These are phyloP conservation scores for Drosophila infuscata DNA, from an alignment of 2,888 invertebrate species.

Conservation along the genomic window DNA sequence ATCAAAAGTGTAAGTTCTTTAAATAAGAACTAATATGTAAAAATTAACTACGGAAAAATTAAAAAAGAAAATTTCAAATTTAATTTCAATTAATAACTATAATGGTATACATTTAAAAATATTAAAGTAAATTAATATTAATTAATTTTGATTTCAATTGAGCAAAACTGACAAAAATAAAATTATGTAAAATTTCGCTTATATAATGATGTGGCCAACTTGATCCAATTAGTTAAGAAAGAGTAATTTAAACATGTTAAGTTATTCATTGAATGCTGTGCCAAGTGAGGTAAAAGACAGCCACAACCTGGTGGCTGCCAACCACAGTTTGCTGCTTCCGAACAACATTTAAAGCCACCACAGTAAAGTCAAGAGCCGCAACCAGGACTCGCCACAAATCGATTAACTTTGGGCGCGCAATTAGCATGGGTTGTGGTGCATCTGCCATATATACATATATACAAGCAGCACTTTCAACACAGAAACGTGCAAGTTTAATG, in stretches of 20 bases:
- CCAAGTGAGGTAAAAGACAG: constrained; percentile 30
- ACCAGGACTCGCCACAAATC: constrained; percentile 60
- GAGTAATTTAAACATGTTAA: not conserved
- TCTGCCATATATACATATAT: too few relatives aligned
- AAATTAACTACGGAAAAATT: not conserved
- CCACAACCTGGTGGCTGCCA: constrained; percentile 27
- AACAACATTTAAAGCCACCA: constrained; percentile 56
- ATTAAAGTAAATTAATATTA: not conserved
- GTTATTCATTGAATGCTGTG: not conserved
- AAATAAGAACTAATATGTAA: not conserved
- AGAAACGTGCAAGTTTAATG: constrained; percentile 23
- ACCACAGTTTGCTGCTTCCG: constrained; percentile 33
- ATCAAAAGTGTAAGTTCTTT: not conserved
- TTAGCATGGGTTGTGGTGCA: constrained; percentile 62
- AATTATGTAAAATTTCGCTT: not conserved
- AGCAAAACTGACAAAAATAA: not conserved
- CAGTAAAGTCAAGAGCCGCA: constrained; percentile 28
- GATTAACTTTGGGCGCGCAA: constrained; percentile 76
- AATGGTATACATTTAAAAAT: not conserved
- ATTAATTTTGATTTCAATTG: not conserved
- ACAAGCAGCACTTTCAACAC: not conserved
- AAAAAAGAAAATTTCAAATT: not conserved
- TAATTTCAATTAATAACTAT: not conserved
- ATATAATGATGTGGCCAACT: not conserved
- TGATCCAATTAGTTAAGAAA: not conserved